Base-by-base conservation (phyloP, 2,888 invertebrate species). In the Automeris io region DNA sequence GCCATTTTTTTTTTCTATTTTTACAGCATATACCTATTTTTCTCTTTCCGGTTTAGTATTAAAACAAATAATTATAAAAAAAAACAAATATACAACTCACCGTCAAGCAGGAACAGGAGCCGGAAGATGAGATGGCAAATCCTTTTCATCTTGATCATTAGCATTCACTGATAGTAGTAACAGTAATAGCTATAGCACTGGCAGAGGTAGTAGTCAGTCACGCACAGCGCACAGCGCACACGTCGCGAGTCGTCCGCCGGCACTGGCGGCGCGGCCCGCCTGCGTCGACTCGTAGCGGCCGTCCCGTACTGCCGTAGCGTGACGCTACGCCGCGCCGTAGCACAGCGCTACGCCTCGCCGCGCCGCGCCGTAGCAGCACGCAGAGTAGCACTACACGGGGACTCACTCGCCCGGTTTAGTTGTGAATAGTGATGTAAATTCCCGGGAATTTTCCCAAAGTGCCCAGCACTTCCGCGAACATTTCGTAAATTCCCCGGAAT, bases 141-240 rank as follows among this genome's bases (percentile, higher is more conserved):
- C 79, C 83, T 70, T 72, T 68, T 75, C 79, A 82, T 81, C 69
- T 73, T 74, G 63, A 72, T 58, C 77, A 75, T 77, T 54, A 47
- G 26, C 29, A 43, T 49, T 54, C 57, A 61, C 55, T 54, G n/a
- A n/a, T n/a, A n/a, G n/a, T n/a, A n/a, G n/a, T n/a, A n/a, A n/a
- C n/a, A n/a, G n/a, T n/a, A n/a, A n/a, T n/a, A n/a, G n/a, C n/a
- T n/a, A n/a, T n/a, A n/a, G n/a, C n/a, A n/a, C n/a, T n/a, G n/a
- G n/a, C n/a, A n/a, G n/a, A n/a, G n/a, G n/a, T n/a, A n/a, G n/a
- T n/a, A n/a, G n/a, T n/a, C n/a, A n/a, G n/a, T n/a, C n/a, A n/a
- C n/a, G 26, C 8, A 13, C 26, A 26, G 26, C 6, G 11, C 9
- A 5, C 13, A 7, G 26, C 13, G 16, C 16, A n/a, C n/a, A 5